These are phyloP conservation scores for Alosa alosa DNA, from an alignment of 2,113 vertebrate genomes.

Conservation along the genomic window DNA sequence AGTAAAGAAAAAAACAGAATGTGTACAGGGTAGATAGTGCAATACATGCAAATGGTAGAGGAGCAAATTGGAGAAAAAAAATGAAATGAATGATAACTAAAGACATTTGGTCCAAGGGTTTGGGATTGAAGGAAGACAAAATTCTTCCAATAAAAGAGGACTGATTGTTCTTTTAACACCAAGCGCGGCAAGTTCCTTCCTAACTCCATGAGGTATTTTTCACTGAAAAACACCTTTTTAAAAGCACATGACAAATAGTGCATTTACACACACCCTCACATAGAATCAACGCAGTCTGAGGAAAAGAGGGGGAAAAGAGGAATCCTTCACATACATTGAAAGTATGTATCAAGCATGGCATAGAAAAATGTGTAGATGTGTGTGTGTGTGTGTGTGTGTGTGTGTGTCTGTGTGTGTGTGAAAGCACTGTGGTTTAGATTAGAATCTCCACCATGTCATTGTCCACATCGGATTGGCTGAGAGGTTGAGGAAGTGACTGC, in stretches of 20 bases:
- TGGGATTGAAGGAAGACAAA: constrained; percentile 18
- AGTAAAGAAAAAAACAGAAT: constrained; percentile 28
- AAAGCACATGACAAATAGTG: constrained; percentile 42
- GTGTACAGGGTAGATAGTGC: constrained; percentile 30
- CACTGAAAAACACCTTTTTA: constrained; percentile 10
- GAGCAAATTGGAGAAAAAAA: constrained; percentile 21
- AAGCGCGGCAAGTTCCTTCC: not conserved
- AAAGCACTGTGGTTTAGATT: constrained; percentile 60
- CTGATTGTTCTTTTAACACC: not conserved
- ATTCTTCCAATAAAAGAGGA: not conserved
- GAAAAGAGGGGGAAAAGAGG: not conserved
- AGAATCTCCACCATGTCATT: constrained; percentile 78
- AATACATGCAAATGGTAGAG: constrained; percentile 43
- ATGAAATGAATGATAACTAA: constrained; percentile 57
- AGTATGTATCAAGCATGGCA: not conserved
- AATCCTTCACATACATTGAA: constrained; percentile 55
- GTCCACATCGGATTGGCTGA: constrained; percentile 68
- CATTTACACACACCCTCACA: constrained; percentile 46
- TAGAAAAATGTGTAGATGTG: not conserved
- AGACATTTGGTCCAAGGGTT: constrained; percentile 61
- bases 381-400: constrained; percentile 24
- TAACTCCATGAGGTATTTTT: not conserved
- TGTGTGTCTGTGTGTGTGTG: constrained; percentile 8
- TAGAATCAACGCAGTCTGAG: not conserved
- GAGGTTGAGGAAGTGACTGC: constrained; percentile 55